Base-by-base conservation (phyloP, 2,797 vertebrate species). In the Sciurus carolinensis region DNA sequence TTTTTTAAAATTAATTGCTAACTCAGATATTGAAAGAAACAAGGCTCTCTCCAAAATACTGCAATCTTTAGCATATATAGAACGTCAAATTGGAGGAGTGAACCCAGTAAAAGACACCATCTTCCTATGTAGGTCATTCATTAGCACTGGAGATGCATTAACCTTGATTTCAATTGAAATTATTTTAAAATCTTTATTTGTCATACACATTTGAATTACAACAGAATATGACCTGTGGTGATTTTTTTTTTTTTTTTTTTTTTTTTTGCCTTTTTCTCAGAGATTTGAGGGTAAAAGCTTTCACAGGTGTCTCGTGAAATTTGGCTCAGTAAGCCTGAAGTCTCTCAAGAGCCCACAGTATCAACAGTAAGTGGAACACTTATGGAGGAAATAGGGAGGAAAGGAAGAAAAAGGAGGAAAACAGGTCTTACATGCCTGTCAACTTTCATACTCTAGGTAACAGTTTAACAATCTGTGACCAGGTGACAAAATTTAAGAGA, bases 301-400 rank as follows among this genome's bases (percentile, higher is more conserved):
- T 90, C 54, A 90, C 1, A 84, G 9, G 1, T 85, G 47, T 87
- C 72, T 83, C 64, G 79, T 18, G 57, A 95, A 97, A 94, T 95
- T 94, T 81, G 57, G 4, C 28, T 93, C 30, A 59, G 33, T 18
- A 44, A 79, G 2, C 44, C 7, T n/a, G 64, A 57, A 11, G 15
- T 87, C 39, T 59, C 62, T 91, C 17, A 66, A 30, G 71, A 83
- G 3, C 2, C 15, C 7, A 9, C 5, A 73, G 1, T 39, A n/a
- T 42, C 42, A 67, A 57, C 0, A 82, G 47, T 71, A 95, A 54
- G 24, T 17, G 62, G 54, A 76, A 93, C 50, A n/a, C 4, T 30
- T 30, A 47, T 13, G 10, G 11, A 57, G 13, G 62, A 64, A 66
- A 44, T 42, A 76, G 17, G 17, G 39, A 30, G 26, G 4, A 1